phyloP scores from a whole-genome alignment of 30 jellyfish, hydroid and myxozoan species.

The Pelagia noctiluca region DNA sequence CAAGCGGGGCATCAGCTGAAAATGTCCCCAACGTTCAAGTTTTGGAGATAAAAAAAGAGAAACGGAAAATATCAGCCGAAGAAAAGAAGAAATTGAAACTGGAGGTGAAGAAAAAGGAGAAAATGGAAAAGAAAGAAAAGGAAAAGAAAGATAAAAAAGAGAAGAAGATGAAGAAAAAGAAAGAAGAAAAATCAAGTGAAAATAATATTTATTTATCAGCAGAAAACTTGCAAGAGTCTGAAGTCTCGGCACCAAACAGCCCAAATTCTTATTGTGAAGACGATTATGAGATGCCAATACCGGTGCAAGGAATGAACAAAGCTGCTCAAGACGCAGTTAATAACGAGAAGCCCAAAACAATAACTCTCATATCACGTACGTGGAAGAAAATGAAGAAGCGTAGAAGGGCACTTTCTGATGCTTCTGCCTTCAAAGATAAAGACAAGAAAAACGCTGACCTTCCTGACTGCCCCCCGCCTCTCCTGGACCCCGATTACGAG shows the following conservation, averaged over 20 bases:
- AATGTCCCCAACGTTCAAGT: no score
- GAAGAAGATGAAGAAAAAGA: constrained; percentile 9
- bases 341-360: constrained; percentile 32
- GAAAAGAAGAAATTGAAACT: constrained; percentile 59
- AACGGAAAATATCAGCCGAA: constrained; percentile 27
- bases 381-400: constrained; percentile 71
- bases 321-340: constrained; percentile 49
- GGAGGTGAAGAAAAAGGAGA: constrained; percentile 35
- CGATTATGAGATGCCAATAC: constrained; percentile 51
- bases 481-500: constrained; percentile 45
- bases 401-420: constrained; percentile 42
- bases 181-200: not conserved
- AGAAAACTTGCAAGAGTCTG: not conserved
- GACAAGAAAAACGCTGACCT: constrained; percentile 4
- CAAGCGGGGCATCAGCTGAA: no score
- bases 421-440: not conserved
- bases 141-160: constrained; percentile 15
- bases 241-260: constrained; percentile 54
- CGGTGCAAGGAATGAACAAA: not conserved
- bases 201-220: not conserved
- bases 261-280: constrained; percentile 50
- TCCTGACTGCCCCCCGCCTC: constrained; percentile 34
- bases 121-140: constrained; percentile 44
- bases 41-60: not conserved
- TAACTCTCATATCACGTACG: constrained; percentile 60